phyloP scores from a whole-genome alignment of 2,888 invertebrate genomes.

The Amphiduros pacificus region DNA sequence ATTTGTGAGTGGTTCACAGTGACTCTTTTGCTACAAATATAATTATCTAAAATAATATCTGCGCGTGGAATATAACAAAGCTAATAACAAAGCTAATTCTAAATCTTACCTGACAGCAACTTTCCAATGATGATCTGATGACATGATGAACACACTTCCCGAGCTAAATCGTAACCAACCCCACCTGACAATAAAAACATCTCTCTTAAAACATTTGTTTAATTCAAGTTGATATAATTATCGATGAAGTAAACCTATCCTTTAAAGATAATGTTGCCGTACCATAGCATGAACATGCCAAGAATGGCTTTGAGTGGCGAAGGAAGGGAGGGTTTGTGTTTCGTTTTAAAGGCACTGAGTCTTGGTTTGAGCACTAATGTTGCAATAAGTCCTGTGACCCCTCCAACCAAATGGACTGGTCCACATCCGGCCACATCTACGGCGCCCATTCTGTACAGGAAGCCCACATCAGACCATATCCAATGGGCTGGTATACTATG shows the following conservation, averaged over 20 bases:
- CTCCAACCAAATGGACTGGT: constrained; percentile 67
- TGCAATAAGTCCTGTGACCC: constrained; percentile 77
- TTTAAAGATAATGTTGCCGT: constrained; percentile 6
- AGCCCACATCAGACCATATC: constrained; percentile 39
- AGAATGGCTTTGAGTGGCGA: constrained; percentile 38
- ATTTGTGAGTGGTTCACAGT: too few relatives aligned
- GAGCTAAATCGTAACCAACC: constrained; percentile 96
- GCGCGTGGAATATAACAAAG: too few relatives aligned
- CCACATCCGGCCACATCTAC: constrained; percentile 33
- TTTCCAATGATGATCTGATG: constrained; percentile 83
- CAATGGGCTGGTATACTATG: constrained; percentile 60
- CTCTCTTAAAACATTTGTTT: neutral
- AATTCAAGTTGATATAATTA: too few relatives aligned
- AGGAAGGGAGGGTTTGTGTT: constrained; percentile 12
- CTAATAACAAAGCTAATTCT: neutral
- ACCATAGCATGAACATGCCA: constrained; percentile 48
- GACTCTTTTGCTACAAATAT: too few relatives aligned
- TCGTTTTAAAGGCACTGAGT: constrained; percentile 67
- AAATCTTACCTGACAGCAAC: constrained; percentile 69
- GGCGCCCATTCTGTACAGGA: constrained; percentile 33
- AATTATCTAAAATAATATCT: too few relatives aligned
- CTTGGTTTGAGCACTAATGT: constrained; percentile 88
- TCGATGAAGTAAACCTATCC: neutral
- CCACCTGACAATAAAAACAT: constrained; percentile 63
- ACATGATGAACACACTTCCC: constrained; percentile 70